Base-by-base conservation (phyloP, 2,113 vertebrate species). In the Nannobrachium achirus region DNA sequence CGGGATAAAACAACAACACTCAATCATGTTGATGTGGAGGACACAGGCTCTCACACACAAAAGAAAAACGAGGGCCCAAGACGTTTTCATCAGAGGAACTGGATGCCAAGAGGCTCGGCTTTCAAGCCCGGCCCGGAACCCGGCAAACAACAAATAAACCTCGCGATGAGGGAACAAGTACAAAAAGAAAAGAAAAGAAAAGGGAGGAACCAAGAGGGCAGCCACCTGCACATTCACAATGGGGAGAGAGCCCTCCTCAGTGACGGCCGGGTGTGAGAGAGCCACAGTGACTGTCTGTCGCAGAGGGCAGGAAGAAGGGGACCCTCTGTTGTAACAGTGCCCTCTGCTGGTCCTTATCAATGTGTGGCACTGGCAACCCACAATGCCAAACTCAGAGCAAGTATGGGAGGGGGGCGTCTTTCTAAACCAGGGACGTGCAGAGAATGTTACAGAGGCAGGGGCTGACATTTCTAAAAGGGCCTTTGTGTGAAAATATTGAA, bases 171-270 rank as follows among this genome's bases (percentile, higher is more conserved):
- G 76, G 79, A 76, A 73, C 69, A 85, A 84, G 72, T 70, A 56
- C 53, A 56, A 69, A 71, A 63, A 71, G 63, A 38, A 64, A 50
- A 63, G 77, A 33, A 48, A n/a, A 25, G 45, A 20, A 41, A 8
- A 14, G 6, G 72, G 52, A 72, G 75, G 82, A 71, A 81, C 25
- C 15, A 10, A 7, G 66, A 67, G 73, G 71, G 66, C 55, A 72
- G 73, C 74, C 84, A 89, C 86, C 87, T 88, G 88, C 84, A 75
- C 58, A 52, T 78, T 73, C 58, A 77, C 82, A 85, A 78, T 68
- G 57, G 15, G 16, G 69, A 58, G 62, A 33, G 0, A 8, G 50
- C 18, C 66, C 51, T 80, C 66, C 51, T 80, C 62, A 66, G 39
- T 10, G 51, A 63, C 56, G 73, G 71, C 46, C 15, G 25, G 25